Percentiles rank a stretch among this genome's conserved stretches.
Evolutionary conservation across 2,113 vertebrate genomes (phyloP).

Genomic region (Microtus oregoni): DNA sequence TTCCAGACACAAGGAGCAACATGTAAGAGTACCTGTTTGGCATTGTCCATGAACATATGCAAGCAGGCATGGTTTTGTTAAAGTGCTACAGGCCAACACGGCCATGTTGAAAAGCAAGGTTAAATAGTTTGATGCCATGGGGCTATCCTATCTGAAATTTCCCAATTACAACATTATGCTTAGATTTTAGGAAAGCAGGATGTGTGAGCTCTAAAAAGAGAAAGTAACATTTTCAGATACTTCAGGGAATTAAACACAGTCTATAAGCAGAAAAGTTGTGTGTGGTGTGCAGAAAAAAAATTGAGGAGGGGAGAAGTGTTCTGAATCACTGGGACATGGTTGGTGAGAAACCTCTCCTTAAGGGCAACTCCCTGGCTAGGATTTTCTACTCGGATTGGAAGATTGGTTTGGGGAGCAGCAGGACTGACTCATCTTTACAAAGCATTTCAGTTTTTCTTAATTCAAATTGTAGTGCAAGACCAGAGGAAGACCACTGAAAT

Average conservation of each 20-base stretch:
- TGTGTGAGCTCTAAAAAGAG: not conserved
- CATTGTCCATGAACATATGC: not conserved
- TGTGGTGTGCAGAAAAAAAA: not conserved
- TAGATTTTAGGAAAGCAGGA: not conserved
- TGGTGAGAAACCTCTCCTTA: not conserved
- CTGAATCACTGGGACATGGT: not conserved
- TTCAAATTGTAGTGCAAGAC: not conserved
- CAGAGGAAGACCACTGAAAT: not conserved
- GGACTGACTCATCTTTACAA: not conserved
- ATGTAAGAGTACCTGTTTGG: not conserved
- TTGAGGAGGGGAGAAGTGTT: not conserved
- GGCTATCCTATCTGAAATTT: not conserved
- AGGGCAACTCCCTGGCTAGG: not conserved
- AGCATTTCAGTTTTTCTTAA: not conserved
- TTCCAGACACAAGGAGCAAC: not conserved
- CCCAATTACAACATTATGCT: not conserved
- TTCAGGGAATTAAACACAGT: not conserved
- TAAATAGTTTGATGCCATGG: not conserved
- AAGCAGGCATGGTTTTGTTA: accelerated
- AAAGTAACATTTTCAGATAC: not conserved
- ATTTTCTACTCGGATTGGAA: not conserved
- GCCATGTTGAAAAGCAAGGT: not conserved
- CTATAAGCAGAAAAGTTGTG: not conserved
- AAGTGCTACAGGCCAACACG: not conserved
- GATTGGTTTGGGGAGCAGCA: not conserved